These are phyloP conservation scores for Erythrolamprus reginae DNA, from an alignment of 2,113 vertebrate species.

Conservation along the genomic window DNA sequence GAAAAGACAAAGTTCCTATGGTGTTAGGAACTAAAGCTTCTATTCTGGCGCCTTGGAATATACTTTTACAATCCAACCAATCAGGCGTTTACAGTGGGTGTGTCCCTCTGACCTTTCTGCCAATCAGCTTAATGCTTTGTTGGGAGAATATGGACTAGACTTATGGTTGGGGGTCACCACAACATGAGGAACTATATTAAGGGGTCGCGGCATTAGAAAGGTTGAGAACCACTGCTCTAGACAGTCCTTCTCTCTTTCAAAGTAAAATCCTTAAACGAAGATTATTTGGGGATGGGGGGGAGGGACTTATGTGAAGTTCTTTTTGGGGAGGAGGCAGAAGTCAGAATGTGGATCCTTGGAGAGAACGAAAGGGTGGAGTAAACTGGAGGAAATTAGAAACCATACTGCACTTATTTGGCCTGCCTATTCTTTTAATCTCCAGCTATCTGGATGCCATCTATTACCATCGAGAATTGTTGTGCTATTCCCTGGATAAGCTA, in stretches of 20 bases:
- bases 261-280: neutral
- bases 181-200: too few relatives aligned
- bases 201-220: too few relatives aligned
- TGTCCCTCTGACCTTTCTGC: too few relatives aligned
- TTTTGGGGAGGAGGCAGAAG: accelerated
- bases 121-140: too few relatives aligned
- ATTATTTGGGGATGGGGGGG: neutral
- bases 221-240: too few relatives aligned
- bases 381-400: neutral
- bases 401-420: accelerated
- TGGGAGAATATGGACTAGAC: too few relatives aligned
- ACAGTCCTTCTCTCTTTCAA: neutral
- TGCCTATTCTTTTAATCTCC: neutral
- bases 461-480: constrained; percentile 91
- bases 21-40: too few relatives aligned
- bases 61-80: too few relatives aligned
- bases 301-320: neutral
- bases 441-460: constrained; percentile 82
- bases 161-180: too few relatives aligned
- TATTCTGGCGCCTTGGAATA: too few relatives aligned
- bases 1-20: too few relatives aligned
- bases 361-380: neutral
- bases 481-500: constrained; percentile 87
- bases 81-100: too few relatives aligned
- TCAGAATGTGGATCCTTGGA: accelerated